A percentile compares a stretch with the other conserved stretches of the same genome.
Conservation (phyloP, 2,113 vertebrate genomes). For the Mormoops blainvillei region DNA sequence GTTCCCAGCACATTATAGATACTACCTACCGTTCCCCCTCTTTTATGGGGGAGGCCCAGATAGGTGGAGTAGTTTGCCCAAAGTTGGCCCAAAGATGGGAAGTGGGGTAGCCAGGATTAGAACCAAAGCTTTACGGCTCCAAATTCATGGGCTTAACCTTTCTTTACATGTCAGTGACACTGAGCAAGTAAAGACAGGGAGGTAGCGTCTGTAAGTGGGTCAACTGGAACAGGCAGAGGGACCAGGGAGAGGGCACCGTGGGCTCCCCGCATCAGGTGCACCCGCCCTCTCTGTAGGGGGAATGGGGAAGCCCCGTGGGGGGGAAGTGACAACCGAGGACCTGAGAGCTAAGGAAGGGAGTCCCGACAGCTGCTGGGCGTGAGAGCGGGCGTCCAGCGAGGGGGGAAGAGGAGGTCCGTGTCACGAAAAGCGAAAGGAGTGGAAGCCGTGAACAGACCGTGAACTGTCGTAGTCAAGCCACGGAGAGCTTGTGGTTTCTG, state of each 20-base stretch:
- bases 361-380: fast-evolving
- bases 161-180: background rate
- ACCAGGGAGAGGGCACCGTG: background rate
- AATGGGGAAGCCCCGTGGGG: too few relatives aligned
- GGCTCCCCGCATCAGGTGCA: fast-evolving
- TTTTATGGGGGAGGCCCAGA: background rate
- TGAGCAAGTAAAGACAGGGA: background rate
- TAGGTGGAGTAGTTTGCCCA: background rate
- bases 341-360: background rate
- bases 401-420: background rate
- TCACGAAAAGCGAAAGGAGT: background rate
- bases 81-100: background rate
- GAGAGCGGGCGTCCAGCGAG: background rate
- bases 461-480: background rate
- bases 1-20: background rate
- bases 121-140: background rate
- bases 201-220: fast-evolving
- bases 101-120: background rate
- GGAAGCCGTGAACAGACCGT: background rate
- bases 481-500: background rate
- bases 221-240: background rate
- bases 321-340: background rate
- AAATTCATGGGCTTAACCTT: background rate
- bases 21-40: fast-evolving
- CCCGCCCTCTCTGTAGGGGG: background rate